Evolutionary conservation across 2,888 invertebrate species (phyloP).

Genomic region (Orthosia gracilis): DNA sequence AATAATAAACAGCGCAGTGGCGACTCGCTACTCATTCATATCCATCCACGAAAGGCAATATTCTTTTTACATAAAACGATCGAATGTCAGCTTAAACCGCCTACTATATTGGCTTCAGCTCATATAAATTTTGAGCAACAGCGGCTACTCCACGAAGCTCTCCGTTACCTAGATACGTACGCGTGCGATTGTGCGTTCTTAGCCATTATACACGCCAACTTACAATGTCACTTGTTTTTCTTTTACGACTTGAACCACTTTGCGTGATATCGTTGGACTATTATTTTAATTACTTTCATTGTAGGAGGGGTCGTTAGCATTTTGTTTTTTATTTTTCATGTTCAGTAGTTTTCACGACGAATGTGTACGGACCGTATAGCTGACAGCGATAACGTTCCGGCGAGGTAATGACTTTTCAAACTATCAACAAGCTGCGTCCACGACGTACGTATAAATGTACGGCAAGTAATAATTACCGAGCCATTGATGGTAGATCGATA

Average conservation of each 20-base stretch:
- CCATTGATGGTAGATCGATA: slow-evolving; percentile 78
- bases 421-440: slow-evolving; percentile 65
- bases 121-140: slow-evolving; percentile 73
- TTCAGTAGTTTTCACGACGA: slow-evolving; percentile 78
- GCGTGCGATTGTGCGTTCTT: slow-evolving; percentile 22
- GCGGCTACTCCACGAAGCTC: slow-evolving; percentile 61
- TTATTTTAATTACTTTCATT: slow-evolving; percentile 90
- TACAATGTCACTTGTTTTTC: slow-evolving; percentile 73
- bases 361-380: slow-evolving; percentile 72
- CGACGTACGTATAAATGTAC: slow-evolving; percentile 65
- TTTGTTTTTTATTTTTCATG: slow-evolving; percentile 76
- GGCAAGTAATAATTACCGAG: slow-evolving; percentile 77
- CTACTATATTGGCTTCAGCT: slow-evolving; percentile 77
- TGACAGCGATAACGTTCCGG: slow-evolving; percentile 73
- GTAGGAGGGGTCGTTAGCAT: slow-evolving; percentile 81
- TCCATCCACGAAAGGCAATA: slow-evolving; percentile 87
- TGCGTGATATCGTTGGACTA: slow-evolving; percentile 86
- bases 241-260: slow-evolving; percentile 80
- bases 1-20: slow-evolving; percentile 89
- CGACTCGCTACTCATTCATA: slow-evolving; percentile 89
- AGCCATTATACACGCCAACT: slow-evolving; percentile 62
- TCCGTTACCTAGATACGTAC: slow-evolving; percentile 72
- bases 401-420: slow-evolving; percentile 81
- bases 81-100: slow-evolving; percentile 79
- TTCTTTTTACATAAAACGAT: slow-evolving; percentile 85